phyloP scores from a whole-genome alignment of 2,113 vertebrate genomes.

The Echinops telfairi region DNA sequence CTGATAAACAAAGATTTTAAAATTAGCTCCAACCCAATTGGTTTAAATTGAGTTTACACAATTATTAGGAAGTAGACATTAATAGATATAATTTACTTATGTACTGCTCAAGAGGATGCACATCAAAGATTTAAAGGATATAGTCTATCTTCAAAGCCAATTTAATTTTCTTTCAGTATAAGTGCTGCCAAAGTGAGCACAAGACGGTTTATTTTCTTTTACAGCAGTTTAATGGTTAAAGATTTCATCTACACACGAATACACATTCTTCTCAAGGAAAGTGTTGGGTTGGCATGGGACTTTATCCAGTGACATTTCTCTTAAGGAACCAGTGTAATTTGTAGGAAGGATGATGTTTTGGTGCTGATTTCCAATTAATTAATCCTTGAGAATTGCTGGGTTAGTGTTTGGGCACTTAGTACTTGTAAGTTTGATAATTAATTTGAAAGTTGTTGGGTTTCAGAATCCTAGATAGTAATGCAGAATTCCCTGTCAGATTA shows the following conservation, averaged over 20 bases:
- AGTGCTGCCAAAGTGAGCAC: neutral
- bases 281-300: neutral
- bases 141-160: neutral
- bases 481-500: neutral
- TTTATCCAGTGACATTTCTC: neutral
- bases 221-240: conserved; percentile 22
- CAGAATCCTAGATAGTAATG: neutral
- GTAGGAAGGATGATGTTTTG: neutral
- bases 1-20: conserved; percentile 34
- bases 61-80: neutral
- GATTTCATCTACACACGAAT: conserved; percentile 14
- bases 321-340: neutral
- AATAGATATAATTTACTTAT: neutral
- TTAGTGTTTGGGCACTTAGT: neutral
- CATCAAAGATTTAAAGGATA: conserved; percentile 1
- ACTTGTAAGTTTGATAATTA: neutral
- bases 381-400: neutral
- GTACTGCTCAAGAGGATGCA: conserved; percentile 8
- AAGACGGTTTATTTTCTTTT: neutral
- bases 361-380: neutral
- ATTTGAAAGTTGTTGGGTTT: neutral
- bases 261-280: conserved; percentile 19
- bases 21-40: conserved; percentile 31
- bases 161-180: neutral
- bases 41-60: conserved; percentile 6